phyloP scores from a whole-genome alignment of 2,113 vertebrate species.

The Pelecanus crispus region DNA sequence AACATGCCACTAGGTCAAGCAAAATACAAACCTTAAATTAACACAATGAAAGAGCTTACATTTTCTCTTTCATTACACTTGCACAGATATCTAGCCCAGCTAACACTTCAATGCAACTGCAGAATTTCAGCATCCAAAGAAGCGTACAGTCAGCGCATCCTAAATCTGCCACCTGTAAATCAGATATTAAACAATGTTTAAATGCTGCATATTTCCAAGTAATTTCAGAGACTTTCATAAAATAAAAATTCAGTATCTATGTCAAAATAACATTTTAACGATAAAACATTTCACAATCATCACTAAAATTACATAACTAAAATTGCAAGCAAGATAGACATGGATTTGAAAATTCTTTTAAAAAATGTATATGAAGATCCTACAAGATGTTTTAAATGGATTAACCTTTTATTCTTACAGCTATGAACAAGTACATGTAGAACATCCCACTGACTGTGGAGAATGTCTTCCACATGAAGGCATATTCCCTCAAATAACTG shows the following conservation, averaged over 20 bases:
- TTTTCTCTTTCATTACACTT: conserved; percentile 69
- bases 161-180: conserved; percentile 86
- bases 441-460: not conserved
- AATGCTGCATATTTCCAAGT: not conserved
- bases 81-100: conserved; percentile 84
- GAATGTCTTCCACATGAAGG: not conserved
- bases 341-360: not conserved
- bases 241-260: not conserved
- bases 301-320: not conserved
- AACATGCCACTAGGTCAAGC: not conserved
- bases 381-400: not conserved
- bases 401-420: not conserved
- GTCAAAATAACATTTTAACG: not conserved
- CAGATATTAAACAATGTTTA: not conserved
- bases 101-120: conserved; percentile 79
- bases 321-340: not conserved
- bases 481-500: not conserved
- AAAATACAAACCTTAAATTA: not conserved
- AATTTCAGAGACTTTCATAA: not conserved
- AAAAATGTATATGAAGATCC: not conserved
- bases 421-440: not conserved
- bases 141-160: conserved; percentile 85
- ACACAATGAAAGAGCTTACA: conserved; percentile 65
- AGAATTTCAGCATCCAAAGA: conserved; percentile 83
- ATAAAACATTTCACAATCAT: not conserved